Evolutionary conservation across 1,140 invertebrate species (phyloP).

Genomic region (Drosophila teissieri): DNA sequence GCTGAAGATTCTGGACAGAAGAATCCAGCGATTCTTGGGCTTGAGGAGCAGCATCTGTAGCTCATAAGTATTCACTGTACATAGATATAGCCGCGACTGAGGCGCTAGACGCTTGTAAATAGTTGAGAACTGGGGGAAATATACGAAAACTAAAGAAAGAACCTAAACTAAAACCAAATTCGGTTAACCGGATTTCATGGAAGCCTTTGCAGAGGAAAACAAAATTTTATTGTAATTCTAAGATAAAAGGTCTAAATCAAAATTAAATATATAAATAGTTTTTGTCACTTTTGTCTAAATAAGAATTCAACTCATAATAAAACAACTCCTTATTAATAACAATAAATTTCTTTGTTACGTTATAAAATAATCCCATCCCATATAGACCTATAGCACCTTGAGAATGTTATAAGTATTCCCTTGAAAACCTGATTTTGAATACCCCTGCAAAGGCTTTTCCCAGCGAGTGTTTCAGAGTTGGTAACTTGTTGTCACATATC

Average conservation of each 20-base stretch:
- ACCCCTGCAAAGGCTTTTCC: constrained; percentile 37
- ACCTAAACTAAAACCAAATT: constrained; percentile 10
- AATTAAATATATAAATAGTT: too few species aligned
- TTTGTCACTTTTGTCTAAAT: too few species aligned
- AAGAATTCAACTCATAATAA: too few species aligned
- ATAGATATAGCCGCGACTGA: constrained; percentile 76
- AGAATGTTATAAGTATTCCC: not conserved
- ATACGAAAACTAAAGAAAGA: constrained; percentile 5
- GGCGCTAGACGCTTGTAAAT: constrained; percentile 79
- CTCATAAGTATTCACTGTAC: constrained; percentile 66
- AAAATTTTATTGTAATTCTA: too few species aligned
- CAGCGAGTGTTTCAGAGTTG: constrained; percentile 18
- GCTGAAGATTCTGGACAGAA: constrained; percentile 68
- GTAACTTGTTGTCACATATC: constrained; percentile 61
- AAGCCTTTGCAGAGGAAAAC: constrained; percentile 14
- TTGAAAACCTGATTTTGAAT: constrained; percentile 2
- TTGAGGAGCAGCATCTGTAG: constrained; percentile 8
- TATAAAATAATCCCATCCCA: too few species aligned
- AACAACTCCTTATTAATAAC: too few species aligned
- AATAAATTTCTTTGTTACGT: too few species aligned
- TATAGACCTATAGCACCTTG: constrained; percentile 4
- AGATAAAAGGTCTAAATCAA: too few species aligned
- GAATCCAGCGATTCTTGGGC: not conserved
- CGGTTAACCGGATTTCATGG: constrained; percentile 24
- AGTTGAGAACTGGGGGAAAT: constrained; percentile 17